phyloP scores from a whole-genome alignment of 2,113 vertebrate species.

The Diphyllodes magnificus region DNA sequence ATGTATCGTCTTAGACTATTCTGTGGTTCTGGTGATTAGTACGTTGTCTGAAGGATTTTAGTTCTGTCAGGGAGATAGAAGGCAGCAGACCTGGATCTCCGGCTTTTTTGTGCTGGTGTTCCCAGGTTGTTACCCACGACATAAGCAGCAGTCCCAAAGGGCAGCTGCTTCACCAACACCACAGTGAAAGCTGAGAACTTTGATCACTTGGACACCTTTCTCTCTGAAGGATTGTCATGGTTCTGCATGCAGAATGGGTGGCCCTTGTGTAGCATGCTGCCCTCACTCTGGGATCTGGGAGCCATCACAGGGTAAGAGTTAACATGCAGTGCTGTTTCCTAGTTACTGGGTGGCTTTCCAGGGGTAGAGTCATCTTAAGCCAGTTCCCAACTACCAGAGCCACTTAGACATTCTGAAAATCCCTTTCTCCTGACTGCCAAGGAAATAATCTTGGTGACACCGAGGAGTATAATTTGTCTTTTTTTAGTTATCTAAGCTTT shows the following conservation, averaged over 20 bases:
- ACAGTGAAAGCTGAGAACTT: background rate
- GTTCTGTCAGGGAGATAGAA: background rate
- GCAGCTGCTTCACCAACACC: background rate
- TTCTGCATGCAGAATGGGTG: background rate
- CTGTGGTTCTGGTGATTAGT: background rate
- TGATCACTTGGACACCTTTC: background rate
- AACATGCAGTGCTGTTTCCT: accelerated
- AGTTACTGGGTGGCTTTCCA: background rate
- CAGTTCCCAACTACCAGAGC: background rate
- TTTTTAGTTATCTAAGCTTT: background rate
- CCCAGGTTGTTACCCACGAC: background rate
- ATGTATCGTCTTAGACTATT: background rate
- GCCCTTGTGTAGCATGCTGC: accelerated
- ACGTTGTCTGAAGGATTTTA: background rate
- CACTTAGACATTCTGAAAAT: background rate
- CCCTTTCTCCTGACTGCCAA: background rate
- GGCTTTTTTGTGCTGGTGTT: background rate
- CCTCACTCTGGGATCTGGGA: background rate
- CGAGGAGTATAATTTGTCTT: background rate
- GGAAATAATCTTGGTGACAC: background rate
- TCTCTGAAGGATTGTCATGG: background rate
- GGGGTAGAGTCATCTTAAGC: background rate
- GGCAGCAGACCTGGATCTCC: background rate
- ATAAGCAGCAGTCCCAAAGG: background rate
- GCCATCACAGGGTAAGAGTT: accelerated